These are phyloP conservation scores for Tanytarsus gracilentus DNA, from an alignment of 2,888 invertebrate species.

Conservation along the genomic window DNA sequence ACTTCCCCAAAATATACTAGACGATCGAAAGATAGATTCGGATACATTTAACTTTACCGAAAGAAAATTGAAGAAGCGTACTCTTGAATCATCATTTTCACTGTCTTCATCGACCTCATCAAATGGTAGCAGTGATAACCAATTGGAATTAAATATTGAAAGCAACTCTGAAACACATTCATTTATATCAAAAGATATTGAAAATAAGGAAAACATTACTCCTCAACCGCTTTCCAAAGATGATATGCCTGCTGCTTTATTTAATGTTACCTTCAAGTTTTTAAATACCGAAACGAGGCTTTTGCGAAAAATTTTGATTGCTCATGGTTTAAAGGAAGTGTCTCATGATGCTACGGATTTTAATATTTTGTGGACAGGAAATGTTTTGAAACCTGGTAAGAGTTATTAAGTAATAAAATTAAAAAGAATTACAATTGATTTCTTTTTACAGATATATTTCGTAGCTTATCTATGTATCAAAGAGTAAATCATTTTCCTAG, in stretches of 20 bases:
- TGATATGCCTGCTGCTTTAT: constrained; percentile 56
- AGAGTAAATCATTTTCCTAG: constrained; percentile 93
- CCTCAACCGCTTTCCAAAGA: constrained; percentile 34
- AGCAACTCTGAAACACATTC: not conserved
- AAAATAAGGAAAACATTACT: constrained; percentile 23
- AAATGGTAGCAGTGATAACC: constrained; percentile 35
- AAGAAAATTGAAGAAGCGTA: constrained; percentile 32
- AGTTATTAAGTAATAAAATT: too few relatives aligned
- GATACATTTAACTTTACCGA: constrained; percentile 28
- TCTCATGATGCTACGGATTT: constrained; percentile 62
- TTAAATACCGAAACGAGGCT: constrained; percentile 75
- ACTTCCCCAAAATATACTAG: constrained; percentile 12
- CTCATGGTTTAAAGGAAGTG: constrained; percentile 68
- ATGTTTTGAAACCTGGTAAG: constrained; percentile 87
- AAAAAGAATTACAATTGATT: too few relatives aligned
- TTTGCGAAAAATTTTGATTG: constrained; percentile 61
- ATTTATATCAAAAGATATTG: constrained; percentile 6
- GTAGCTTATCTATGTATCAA: constrained; percentile 77
- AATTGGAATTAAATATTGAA: too few relatives aligned
- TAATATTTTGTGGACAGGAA: constrained; percentile 86
- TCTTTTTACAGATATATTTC: too few relatives aligned
- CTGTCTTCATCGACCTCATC: constrained; percentile 9
- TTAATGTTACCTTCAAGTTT: constrained; percentile 70
- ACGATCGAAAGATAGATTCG: constrained; percentile 2
- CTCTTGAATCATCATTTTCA: constrained; percentile 36